Conservation (phyloP, 2,888 invertebrate genomes). For the Leptothorax acervorum region DNA sequence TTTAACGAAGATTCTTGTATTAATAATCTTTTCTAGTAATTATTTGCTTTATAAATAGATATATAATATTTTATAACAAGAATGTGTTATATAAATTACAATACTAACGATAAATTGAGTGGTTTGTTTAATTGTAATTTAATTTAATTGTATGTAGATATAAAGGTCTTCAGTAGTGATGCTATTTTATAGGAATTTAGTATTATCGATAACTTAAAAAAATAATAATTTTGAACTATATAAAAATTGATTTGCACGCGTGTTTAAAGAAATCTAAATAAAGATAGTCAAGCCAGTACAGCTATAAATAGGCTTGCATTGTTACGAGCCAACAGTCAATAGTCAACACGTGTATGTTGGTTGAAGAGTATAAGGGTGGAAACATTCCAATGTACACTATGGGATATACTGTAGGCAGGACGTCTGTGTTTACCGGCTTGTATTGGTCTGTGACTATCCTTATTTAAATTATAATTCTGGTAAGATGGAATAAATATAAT, state of each 20-base stretch:
- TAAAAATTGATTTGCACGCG: neutral
- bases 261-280: conserved; percentile 22
- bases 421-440: conserved; percentile 13
- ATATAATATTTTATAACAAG: neutral
- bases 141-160: conserved; percentile 1
- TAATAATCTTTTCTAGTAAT: conserved; percentile 22
- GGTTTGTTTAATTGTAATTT: neutral
- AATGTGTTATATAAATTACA: conserved; percentile 1
- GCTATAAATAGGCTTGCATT: conserved; percentile 11
- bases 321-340: neutral
- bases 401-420: conserved; percentile 9
- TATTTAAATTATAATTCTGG: conserved; percentile 28
- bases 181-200: conserved; percentile 26
- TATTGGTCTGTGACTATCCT: conserved; percentile 33
- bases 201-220: neutral
- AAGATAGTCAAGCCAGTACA: conserved; percentile 35
- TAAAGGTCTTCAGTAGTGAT: conserved; percentile 9
- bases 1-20: neutral
- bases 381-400: conserved; percentile 3
- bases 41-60: conserved; percentile 6
- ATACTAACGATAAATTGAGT: conserved; percentile 8
- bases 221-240: conserved; percentile 7
- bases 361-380: conserved; percentile 4
- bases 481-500: conserved; percentile 46
- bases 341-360: neutral